phyloP scores from a whole-genome alignment of 2,113 vertebrate species.

The Crotalus horridus region DNA sequence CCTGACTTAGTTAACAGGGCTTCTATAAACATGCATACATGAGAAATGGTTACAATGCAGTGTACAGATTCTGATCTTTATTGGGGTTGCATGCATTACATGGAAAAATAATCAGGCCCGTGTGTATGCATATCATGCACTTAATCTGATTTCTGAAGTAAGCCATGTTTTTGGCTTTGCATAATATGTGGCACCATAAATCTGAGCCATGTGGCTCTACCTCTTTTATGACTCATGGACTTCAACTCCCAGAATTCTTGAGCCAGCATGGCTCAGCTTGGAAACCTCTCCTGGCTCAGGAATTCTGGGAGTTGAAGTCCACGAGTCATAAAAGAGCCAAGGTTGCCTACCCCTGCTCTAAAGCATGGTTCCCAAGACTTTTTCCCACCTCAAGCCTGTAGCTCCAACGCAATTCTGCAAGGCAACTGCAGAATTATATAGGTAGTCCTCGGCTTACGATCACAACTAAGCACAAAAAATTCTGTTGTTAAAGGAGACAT shows the following conservation, averaged over 20 bases:
- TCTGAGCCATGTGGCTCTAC: not conserved
- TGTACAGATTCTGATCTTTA: not conserved
- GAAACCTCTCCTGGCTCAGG: too few species aligned
- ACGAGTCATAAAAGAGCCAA: too few species aligned
- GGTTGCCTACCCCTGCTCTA: too few species aligned
- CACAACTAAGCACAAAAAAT: too few species aligned
- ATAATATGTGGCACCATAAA: not conserved
- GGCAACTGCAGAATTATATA: not conserved
- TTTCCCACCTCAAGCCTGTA: not conserved
- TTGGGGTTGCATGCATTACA: not conserved
- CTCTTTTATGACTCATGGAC: too few species aligned
- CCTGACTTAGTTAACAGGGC: not conserved
- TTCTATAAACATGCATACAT: not conserved
- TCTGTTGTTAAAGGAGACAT: too few species aligned
- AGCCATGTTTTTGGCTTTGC: not conserved
- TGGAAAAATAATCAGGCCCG: not conserved
- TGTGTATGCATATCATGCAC: not conserved
- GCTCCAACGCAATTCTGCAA: not conserved
- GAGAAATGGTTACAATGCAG: not conserved
- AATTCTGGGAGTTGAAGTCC: too few species aligned
- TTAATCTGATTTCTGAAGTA: not conserved
- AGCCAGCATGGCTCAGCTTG: too few species aligned
- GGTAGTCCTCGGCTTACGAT: too few species aligned
- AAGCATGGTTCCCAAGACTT: not conserved
- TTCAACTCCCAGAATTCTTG: too few species aligned